Percentiles rank a stretch among this genome's conserved stretches.
Conservation (phyloP, 2,888 invertebrate genomes). For the Noctua janthe region DNA sequence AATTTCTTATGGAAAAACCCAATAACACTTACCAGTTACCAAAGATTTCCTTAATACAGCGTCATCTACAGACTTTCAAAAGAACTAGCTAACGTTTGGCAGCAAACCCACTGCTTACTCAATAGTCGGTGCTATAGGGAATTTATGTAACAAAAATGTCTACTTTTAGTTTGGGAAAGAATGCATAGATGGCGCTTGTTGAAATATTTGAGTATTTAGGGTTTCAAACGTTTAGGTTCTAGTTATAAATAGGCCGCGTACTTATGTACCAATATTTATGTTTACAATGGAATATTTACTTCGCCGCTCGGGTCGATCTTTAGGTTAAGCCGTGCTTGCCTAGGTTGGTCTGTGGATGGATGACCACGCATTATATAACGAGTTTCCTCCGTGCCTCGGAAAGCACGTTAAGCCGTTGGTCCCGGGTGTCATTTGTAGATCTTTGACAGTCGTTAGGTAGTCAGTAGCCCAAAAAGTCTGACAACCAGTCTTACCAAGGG, state of each 20-base stretch:
- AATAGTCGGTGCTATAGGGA: background rate
- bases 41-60: background rate
- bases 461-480: too few relatives aligned
- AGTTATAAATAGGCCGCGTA: background rate
- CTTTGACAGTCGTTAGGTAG: too few relatives aligned
- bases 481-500: too few relatives aligned
- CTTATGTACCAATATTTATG: background rate
- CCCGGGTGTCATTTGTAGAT: too few relatives aligned
- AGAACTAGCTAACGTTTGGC: constrained; percentile 9
- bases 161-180: background rate
- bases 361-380: too few relatives aligned
- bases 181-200: constrained; percentile 38
- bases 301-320: background rate
- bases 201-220: background rate
- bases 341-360: too few relatives aligned
- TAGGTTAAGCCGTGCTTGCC: too few relatives aligned
- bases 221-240: background rate
- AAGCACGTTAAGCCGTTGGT: too few relatives aligned
- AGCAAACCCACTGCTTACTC: background rate
- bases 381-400: too few relatives aligned
- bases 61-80: background rate
- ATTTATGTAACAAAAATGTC: background rate
- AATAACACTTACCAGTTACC: too few relatives aligned
- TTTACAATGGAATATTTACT: background rate
- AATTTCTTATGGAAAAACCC: too few relatives aligned